Evolutionary conservation across 2,888 invertebrate genomes (phyloP).

Genomic region (Mythimna albipuncta): DNA sequence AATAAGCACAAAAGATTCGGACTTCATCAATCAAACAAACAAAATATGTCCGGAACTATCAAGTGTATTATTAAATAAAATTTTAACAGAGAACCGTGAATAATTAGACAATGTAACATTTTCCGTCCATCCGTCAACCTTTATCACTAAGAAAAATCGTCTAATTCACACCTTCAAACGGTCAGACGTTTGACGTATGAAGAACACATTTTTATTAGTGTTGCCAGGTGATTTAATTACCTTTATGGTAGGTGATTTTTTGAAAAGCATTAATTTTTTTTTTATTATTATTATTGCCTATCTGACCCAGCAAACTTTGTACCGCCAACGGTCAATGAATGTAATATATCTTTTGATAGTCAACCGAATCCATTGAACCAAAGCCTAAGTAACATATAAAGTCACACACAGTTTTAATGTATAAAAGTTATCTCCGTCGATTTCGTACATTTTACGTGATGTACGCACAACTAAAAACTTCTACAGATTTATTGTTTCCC

Average conservation of each 20-base stretch:
- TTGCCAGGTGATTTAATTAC: constrained; percentile 63
- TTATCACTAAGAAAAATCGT: constrained; percentile 88
- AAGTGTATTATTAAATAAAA: constrained; percentile 87
- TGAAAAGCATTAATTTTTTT: no score
- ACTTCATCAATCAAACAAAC: constrained; percentile 81
- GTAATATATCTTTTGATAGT: no score
- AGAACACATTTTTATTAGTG: constrained; percentile 71
- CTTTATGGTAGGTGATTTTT: constrained; percentile 44
- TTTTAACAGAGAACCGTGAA: constrained; percentile 86
- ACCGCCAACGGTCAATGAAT: no score
- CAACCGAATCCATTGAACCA: no score
- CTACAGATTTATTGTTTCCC: no score
- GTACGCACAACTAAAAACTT: no score
- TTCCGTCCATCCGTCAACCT: constrained; percentile 86
- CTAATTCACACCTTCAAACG: constrained; percentile 87
- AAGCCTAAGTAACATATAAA: no score
- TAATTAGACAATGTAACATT: constrained; percentile 87
- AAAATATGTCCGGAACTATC: constrained; percentile 71
- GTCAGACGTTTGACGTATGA: constrained; percentile 79
- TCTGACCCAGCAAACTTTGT: no score
- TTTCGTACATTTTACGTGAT: no score
- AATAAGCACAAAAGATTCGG: constrained; percentile 70
- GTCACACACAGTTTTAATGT: no score
- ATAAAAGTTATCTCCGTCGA: no score
- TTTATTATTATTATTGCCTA: no score